Evolutionary conservation across 2,113 vertebrate species (phyloP).

Genomic region (Clinocottus analis): DNA sequence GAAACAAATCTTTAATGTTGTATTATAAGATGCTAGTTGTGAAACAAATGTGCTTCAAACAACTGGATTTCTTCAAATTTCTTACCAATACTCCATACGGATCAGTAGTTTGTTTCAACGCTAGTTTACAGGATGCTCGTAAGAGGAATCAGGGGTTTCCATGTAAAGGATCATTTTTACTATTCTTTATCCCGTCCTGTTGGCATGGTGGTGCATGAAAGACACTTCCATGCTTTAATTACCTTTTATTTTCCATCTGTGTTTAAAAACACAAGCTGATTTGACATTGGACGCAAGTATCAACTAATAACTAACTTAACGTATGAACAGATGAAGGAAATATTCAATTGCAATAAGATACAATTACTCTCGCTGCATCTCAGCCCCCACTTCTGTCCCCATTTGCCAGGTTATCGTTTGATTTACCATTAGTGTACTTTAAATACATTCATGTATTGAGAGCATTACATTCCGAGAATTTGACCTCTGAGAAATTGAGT

Average conservation of each 20-base stretch:
- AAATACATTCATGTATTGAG: not conserved
- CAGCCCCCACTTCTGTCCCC: not conserved
- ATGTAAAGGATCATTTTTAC: too few species aligned
- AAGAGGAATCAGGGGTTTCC: constrained; percentile 5
- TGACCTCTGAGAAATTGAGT: constrained; percentile 1
- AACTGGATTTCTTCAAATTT: too few species aligned
- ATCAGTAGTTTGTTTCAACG: too few species aligned
- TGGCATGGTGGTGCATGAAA: not conserved
- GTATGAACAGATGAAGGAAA: not conserved
- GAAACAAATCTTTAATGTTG: too few species aligned
- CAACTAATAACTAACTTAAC: too few species aligned
- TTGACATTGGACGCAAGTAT: not conserved
- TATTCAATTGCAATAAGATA: not conserved
- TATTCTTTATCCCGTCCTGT: too few species aligned
- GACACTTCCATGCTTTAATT: not conserved
- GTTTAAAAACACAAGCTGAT: not conserved
- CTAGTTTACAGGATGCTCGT: constrained; percentile 1
- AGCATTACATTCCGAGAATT: constrained; percentile 2
- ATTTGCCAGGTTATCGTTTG: not conserved
- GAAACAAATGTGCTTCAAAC: too few species aligned
- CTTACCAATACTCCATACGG: too few species aligned
- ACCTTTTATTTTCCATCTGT: not conserved
- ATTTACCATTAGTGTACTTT: not conserved
- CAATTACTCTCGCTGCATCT: not conserved
- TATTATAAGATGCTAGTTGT: too few species aligned